phyloP scores from a whole-genome alignment of 1,140 invertebrate genomes.

The Glossosoma conforme region DNA sequence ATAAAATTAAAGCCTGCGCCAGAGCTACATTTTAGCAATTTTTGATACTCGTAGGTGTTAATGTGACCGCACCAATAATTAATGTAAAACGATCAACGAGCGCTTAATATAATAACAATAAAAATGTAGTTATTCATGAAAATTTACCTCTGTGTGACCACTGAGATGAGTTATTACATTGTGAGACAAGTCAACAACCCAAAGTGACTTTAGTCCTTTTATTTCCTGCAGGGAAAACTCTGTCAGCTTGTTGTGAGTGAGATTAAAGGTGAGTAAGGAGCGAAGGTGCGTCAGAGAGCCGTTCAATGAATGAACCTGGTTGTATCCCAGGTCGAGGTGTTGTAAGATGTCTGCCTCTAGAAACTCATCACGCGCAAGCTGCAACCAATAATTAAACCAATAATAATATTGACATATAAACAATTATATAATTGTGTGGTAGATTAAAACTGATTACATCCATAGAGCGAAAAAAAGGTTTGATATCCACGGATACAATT shows the following conservation, averaged over 20 bases:
- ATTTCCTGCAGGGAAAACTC: conserved; percentile 75
- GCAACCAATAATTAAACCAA: conserved; percentile 29
- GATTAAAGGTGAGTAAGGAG: conserved; percentile 61
- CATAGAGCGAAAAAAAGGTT: too few species aligned
- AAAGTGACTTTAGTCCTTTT: conserved; percentile 61
- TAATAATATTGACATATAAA: too few species aligned
- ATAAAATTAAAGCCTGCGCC: too few species aligned
- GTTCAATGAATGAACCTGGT: conserved; percentile 64
- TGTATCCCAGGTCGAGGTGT: conserved; percentile 63
- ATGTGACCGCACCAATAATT: too few species aligned
- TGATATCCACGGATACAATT: too few species aligned
- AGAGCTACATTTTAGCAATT: too few species aligned
- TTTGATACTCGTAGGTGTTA: too few species aligned
- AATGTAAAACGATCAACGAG: too few species aligned
- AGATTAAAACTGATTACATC: too few species aligned
- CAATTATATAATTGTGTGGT: too few species aligned
- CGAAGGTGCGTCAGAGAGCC: conserved; percentile 66
- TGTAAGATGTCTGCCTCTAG: conserved; percentile 59
- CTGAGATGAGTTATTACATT: conserved; percentile 65
- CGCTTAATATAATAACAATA: too few species aligned
- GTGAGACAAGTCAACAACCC: conserved; percentile 65
- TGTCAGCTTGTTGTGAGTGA: conserved; percentile 67
- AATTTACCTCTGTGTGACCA: conserved; percentile 64
- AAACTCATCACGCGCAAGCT: conserved; percentile 73
- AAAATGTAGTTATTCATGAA: too few species aligned